Percentiles rank a stretch among this genome's conserved stretches.
These are phyloP conservation scores for Neoarius graeffei DNA, from an alignment of 2,113 vertebrate genomes.

Conservation along the genomic window DNA sequence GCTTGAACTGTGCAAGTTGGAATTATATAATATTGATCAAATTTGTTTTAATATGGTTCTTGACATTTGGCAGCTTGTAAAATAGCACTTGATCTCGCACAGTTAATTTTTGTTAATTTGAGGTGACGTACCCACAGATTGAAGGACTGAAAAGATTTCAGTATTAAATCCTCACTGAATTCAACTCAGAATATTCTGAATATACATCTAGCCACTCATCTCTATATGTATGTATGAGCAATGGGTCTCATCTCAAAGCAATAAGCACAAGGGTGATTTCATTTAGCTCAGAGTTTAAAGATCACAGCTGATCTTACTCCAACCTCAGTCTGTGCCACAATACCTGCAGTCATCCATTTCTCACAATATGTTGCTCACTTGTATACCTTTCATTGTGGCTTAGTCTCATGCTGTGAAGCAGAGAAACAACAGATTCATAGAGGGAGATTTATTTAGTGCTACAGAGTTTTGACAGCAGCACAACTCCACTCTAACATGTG, in stretches of 20 bases:
- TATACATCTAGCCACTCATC: neutral
- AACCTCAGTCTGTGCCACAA: neutral
- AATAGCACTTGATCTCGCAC: no score
- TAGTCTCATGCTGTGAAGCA: neutral
- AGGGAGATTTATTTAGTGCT: constrained; percentile 44
- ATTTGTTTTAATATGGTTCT: neutral
- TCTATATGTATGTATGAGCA: neutral
- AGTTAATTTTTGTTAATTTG: neutral
- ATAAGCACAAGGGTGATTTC: constrained; percentile 24
- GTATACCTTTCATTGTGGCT: constrained; percentile 25
- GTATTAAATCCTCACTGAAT: neutral
- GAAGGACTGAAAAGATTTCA: neutral
- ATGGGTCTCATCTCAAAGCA: constrained; percentile 19
- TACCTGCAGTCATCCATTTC: neutral
- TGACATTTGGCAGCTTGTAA: neutral
- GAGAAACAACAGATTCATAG: neutral
- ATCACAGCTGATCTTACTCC: constrained; percentile 11
- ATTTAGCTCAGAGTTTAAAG: constrained; percentile 33
- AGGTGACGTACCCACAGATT: no score
- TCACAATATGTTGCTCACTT: constrained; percentile 28
- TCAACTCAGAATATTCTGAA: neutral
- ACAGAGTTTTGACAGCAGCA: constrained; percentile 40
- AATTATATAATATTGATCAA: neutral
- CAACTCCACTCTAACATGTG: constrained; percentile 38
- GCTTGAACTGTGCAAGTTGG: neutral